phyloP scores from a whole-genome alignment of 2,888 invertebrate genomes.

The Abrostola triplasia region DNA sequence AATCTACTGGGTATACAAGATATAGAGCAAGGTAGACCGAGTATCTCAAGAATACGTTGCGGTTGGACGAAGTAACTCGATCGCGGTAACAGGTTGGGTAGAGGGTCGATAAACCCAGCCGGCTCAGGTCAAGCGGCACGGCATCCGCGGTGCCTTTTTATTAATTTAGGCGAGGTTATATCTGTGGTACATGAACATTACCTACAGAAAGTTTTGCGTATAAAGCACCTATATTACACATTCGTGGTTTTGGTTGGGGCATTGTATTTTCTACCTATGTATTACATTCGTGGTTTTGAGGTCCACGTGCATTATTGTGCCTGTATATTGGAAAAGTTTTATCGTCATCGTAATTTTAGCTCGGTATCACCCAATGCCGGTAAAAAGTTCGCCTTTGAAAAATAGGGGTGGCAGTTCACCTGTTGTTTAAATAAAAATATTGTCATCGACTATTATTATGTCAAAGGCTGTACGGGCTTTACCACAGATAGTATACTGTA shows the following conservation, averaged over 20 bases:
- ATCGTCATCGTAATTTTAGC: no score
- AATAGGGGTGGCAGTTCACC: no score
- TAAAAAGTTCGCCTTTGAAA: no score
- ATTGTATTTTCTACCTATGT: neutral
- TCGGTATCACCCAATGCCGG: no score
- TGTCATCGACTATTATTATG: no score
- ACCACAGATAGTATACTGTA: no score
- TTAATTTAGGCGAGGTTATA: constrained; percentile 38
- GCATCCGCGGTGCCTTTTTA: constrained; percentile 41
- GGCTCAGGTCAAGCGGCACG: constrained; percentile 53
- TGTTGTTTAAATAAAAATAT: no score
- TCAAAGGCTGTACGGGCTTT: no score
- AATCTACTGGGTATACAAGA: no score
- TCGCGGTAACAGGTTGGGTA: constrained; percentile 47
- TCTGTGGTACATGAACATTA: constrained; percentile 1
- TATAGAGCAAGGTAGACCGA: neutral
- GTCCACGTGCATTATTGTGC: no score
- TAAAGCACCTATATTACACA: neutral
- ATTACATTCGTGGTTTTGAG: no score
- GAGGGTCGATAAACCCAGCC: constrained; percentile 63
- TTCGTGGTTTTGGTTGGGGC: neutral
- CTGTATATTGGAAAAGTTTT: no score
- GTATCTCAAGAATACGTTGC: constrained; percentile 30
- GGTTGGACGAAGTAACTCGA: constrained; percentile 37
- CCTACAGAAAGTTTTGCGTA: constrained; percentile 15